A percentile compares a stretch with the other conserved stretches of the same genome.
Evolutionary conservation across 2,113 vertebrate species (phyloP).

Genomic region (Caloenas nicobarica): DNA sequence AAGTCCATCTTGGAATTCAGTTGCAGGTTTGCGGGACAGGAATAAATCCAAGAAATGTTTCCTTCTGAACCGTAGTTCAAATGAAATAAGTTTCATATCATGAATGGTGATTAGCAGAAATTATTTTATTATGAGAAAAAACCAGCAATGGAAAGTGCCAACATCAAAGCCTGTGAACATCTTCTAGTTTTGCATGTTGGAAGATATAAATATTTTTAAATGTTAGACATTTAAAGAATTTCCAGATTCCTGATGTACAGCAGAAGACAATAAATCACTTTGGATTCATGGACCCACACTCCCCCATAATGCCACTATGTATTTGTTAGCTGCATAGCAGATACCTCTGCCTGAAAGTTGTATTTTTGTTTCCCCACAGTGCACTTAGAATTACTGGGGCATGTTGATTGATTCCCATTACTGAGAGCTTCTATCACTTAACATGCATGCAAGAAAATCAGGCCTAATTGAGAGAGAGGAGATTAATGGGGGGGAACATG

Average conservation of each 20-base stretch:
- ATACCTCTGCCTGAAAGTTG: neutral
- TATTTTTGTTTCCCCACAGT: neutral
- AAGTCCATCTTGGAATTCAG: neutral
- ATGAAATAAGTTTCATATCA: neutral
- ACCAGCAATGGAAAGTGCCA: neutral
- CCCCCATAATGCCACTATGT: neutral
- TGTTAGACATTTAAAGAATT: conserved; percentile 23
- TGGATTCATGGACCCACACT: neutral
- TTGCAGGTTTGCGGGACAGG: neutral
- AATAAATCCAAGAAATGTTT: neutral
- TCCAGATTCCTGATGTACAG: neutral
- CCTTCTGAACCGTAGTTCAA: conserved; percentile 10
- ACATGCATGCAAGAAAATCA: neutral
- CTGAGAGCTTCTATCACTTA: neutral
- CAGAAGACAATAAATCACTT: neutral
- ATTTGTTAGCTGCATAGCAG: neutral
- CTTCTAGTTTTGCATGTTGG: neutral
- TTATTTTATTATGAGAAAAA: neutral
- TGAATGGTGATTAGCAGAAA: conserved; percentile 19
- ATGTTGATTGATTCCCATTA: neutral
- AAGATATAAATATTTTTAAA: neutral
- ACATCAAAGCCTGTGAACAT: neutral
- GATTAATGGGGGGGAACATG: neutral
- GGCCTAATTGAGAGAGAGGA: neutral
- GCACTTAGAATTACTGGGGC: neutral